These are phyloP conservation scores for Thecophora atra DNA, from an alignment of 2,888 invertebrate species.

Conservation along the genomic window DNA sequence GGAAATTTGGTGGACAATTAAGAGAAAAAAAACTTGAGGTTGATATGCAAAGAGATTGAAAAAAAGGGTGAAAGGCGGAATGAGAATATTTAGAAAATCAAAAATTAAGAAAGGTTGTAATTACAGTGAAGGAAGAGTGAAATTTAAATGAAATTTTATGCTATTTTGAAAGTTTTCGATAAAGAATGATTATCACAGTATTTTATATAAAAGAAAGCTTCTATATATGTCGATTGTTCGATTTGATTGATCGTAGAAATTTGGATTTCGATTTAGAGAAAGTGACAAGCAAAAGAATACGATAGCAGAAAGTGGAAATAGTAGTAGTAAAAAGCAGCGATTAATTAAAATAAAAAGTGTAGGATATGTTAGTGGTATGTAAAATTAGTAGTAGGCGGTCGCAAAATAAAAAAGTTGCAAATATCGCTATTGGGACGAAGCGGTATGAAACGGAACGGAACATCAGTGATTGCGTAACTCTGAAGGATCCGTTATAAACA, in stretches of 20 bases:
- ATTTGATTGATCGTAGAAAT: conserved; percentile 2
- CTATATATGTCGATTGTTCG: conserved; percentile 30
- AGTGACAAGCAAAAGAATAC: not conserved
- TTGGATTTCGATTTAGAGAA: conserved; percentile 7
- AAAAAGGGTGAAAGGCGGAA: not conserved
- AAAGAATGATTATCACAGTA: conserved; percentile 60
- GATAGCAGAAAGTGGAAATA: not conserved
- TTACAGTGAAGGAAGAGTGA: conserved; percentile 3
- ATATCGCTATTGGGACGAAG: not conserved
- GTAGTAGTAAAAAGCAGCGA: not conserved
- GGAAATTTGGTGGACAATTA: not conserved
- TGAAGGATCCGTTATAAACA: not conserved
- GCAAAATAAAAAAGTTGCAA: not conserved
- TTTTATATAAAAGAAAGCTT: conserved; percentile 48
- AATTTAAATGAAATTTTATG: not conserved
- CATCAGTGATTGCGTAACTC: not conserved
- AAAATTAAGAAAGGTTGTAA: not conserved
- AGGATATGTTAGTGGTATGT: not conserved
- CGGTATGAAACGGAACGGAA: not conserved
- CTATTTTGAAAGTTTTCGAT: conserved; percentile 32
- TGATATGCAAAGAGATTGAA: not conserved
- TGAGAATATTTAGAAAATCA: conserved; percentile 2
- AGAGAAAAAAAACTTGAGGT: not conserved
- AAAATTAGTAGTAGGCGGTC: not conserved
- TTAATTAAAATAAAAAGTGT: not conserved